phyloP scores from a whole-genome alignment of 1,140 invertebrate genomes.

The Temnothorax longispinosus region DNA sequence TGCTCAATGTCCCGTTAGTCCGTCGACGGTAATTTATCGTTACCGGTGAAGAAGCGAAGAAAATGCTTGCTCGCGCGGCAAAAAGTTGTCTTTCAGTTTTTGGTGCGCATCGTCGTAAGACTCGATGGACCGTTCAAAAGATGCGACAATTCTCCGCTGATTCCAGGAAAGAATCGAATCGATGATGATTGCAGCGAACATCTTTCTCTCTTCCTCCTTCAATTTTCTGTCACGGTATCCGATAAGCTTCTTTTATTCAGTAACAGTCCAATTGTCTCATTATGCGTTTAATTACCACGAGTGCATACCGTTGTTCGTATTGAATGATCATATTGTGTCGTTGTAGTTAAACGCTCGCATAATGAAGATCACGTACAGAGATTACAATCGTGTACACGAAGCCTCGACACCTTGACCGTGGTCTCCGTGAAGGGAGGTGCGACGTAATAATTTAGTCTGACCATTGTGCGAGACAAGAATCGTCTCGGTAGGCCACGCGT shows the following conservation, averaged over 20 bases:
- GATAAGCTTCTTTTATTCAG: not conserved
- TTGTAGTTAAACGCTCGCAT: not conserved
- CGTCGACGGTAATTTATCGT: constrained; percentile 45
- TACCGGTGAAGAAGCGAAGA: constrained; percentile 13
- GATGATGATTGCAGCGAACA: not conserved
- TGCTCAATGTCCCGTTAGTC: constrained; percentile 39
- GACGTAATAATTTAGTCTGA: constrained; percentile 68
- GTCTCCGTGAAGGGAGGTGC: constrained; percentile 32
- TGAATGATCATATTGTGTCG: constrained; percentile 45
- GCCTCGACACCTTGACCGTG: constrained; percentile 57
- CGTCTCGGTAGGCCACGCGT: constrained; percentile 65
- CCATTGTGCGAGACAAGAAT: constrained; percentile 71
- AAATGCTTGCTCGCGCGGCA: constrained; percentile 30
- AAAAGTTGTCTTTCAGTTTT: constrained; percentile 43
- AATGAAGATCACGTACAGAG: constrained; percentile 54
- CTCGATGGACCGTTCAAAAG: constrained; percentile 13
- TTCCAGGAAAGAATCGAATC: not conserved
- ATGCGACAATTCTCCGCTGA: not conserved
- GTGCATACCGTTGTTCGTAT: not conserved
- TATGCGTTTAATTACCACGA: constrained; percentile 35
- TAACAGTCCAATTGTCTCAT: not conserved
- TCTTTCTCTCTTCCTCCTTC: not conserved
- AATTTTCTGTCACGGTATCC: not conserved
- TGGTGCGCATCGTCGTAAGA: constrained; percentile 30
- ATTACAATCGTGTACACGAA: constrained; percentile 64